Evolutionary conservation across 2,888 invertebrate genomes (phyloP).

Genomic region (Tenodera sinensis): DNA sequence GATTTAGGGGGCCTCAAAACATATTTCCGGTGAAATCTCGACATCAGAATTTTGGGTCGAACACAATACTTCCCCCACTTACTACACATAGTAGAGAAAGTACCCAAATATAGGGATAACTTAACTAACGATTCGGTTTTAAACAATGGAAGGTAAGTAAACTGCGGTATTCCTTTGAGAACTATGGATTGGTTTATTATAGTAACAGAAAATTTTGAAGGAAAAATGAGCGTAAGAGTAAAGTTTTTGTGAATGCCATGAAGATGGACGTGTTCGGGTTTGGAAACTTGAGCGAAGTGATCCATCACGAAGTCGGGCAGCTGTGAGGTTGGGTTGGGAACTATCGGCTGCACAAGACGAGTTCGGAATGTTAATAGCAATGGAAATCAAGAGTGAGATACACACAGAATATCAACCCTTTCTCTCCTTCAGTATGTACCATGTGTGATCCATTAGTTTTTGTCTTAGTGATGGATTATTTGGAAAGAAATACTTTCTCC

Average conservation of each 20-base stretch:
- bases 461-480: too few relatives aligned
- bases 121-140: too few relatives aligned
- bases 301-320: background rate
- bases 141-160: too few relatives aligned
- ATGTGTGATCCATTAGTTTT: too few relatives aligned
- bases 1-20: too few relatives aligned
- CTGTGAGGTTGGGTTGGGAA: background rate
- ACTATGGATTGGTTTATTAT: background rate
- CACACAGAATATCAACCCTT: background rate
- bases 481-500: too few relatives aligned
- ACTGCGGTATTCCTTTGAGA: too few relatives aligned
- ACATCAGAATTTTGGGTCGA: too few relatives aligned
- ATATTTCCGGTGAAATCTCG: too few relatives aligned
- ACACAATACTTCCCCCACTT: too few relatives aligned
- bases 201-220: background rate
- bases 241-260: background rate
- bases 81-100: too few relatives aligned
- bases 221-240: background rate
- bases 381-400: background rate
- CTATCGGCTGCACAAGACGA: background rate
- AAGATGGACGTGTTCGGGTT: background rate
- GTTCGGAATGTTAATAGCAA: background rate
- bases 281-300: background rate
- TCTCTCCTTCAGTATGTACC: background rate
- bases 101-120: too few relatives aligned